Conservation (phyloP, 2,797 vertebrate species). For the Cossypha caffra region DNA sequence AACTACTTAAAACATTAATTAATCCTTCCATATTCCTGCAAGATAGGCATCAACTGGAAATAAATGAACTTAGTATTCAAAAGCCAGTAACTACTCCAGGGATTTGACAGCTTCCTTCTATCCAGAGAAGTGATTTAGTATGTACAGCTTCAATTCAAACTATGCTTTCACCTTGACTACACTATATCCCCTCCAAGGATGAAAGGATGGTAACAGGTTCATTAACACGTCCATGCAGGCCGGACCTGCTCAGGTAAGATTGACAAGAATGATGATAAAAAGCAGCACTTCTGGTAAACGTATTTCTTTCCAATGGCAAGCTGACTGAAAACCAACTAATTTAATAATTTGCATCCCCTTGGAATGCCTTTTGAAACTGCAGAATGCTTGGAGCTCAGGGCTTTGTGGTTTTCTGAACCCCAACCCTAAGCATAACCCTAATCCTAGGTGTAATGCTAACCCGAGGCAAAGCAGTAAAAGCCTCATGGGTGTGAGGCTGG, state of each 20-base stretch:
- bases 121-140: not conserved
- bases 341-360: not conserved
- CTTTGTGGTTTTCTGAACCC: no score
- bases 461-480: no score
- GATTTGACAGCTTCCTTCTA: not conserved
- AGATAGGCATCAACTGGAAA: constrained; percentile 34
- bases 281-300: not conserved
- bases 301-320: not conserved
- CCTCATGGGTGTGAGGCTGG: no score
- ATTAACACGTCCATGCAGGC: not conserved
- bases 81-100: constrained; percentile 7
- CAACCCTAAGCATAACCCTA: no score
- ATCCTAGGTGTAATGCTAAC: no score
- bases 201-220: not conserved
- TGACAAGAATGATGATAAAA: not conserved
- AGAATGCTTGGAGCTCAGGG: no score
- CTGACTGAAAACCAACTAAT: not conserved
- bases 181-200: not conserved
- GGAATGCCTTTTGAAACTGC: no score
- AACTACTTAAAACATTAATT: constrained; percentile 41
- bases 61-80: constrained; percentile 19
- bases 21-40: constrained; percentile 15
- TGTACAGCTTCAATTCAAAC: not conserved
- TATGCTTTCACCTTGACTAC: not conserved
- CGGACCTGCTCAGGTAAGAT: not conserved